Evolutionary conservation across 2,113 vertebrate genomes (phyloP).

Genomic region (Coregonus clupeaformis): DNA sequence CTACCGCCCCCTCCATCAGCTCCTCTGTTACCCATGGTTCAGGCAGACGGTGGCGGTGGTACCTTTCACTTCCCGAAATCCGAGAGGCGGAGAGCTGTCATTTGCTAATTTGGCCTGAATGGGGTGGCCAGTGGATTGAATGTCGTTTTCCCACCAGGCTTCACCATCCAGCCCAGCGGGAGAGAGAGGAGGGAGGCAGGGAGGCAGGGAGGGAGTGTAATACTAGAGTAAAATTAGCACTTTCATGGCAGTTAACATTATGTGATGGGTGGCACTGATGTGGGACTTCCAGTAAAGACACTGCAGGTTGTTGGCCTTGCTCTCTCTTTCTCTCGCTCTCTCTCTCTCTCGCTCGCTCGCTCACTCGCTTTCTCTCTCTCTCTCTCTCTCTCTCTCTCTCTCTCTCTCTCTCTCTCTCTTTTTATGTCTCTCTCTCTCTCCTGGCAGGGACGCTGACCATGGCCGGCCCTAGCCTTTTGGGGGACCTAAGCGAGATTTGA

Average conservation of each 20-base stretch:
- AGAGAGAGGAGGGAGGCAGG: slow-evolving; percentile 45
- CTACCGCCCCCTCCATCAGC: slow-evolving; percentile 18
- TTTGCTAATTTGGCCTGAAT: slow-evolving; percentile 86
- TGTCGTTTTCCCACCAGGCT: slow-evolving; percentile 90
- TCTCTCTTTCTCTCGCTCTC: slow-evolving; percentile 17
- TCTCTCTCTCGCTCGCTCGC: background rate
- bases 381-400: no score
- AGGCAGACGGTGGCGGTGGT: slow-evolving; percentile 45
- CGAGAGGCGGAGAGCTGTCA: slow-evolving; percentile 83
- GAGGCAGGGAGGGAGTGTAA: slow-evolving; percentile 72
- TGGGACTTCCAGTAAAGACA: slow-evolving; percentile 76
- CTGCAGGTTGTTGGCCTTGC: slow-evolving; percentile 51
- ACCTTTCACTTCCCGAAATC: slow-evolving; percentile 76
- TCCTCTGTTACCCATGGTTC: slow-evolving; percentile 24
- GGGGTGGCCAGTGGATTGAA: slow-evolving; percentile 80
- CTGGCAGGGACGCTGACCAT: slow-evolving; percentile 20
- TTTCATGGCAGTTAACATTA: slow-evolving; percentile 83
- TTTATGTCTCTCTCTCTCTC: slow-evolving; percentile 27
- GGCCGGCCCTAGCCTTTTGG: no score
- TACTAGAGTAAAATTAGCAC: slow-evolving; percentile 86
- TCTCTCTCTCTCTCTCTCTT: background rate
- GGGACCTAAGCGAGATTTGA: no score
- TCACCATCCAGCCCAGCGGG: slow-evolving; percentile 76
- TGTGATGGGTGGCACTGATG: slow-evolving; percentile 75
- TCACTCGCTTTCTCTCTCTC: no score